Evolutionary conservation across 2,888 invertebrate species (phyloP).

Genomic region (Chrysolina haemoptera): DNA sequence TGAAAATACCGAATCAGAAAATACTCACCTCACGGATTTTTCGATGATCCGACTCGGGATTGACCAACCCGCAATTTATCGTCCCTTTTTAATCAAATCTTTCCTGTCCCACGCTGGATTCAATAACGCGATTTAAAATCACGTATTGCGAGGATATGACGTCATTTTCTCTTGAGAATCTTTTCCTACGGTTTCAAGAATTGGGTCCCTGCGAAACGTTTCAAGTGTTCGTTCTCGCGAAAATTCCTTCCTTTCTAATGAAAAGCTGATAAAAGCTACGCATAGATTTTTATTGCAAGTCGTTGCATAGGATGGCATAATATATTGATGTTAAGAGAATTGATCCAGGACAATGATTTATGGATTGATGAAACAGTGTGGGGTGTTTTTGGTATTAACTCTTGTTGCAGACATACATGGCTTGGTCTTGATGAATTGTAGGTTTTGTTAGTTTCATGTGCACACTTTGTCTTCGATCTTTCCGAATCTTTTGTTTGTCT

Average conservation of each 20-base stretch:
- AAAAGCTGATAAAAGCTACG: neutral
- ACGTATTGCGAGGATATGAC: too few species aligned
- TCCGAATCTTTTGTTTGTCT: too few species aligned
- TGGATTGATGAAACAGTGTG: neutral
- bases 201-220: slow-evolving; percentile 10
- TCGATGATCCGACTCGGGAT: neutral
- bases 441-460: too few species aligned
- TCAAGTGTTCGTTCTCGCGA: slow-evolving; percentile 2
- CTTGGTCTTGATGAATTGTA: too few species aligned
- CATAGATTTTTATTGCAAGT: slow-evolving; percentile 5
- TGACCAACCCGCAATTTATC: slow-evolving; percentile 7
- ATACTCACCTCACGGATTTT: neutral
- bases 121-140: too few species aligned
- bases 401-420: too few species aligned
- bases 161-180: too few species aligned
- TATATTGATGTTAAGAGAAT: neutral
- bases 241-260: neutral
- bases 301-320: slow-evolving; percentile 2
- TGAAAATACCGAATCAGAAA: slow-evolving; percentile 1
- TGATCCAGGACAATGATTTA: neutral
- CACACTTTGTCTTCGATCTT: too few species aligned
- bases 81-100: slow-evolving; percentile 8
- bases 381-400: neutral
- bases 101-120: neutral
- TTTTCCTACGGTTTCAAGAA: too few species aligned